Evolutionary conservation across 2,113 vertebrate genomes (phyloP).

Genomic region (human): GRCh38 chr1:118385001-118385500

Average conservation of each 20-base stretch:
- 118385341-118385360: neutral
- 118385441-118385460: neutral
- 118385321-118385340: neutral
- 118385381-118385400: neutral
- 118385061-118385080: neutral
- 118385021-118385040: slow-evolving; percentile 25
- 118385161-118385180: neutral
- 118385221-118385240: neutral
- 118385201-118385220: neutral
- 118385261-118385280: neutral
- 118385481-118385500: neutral
- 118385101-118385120: neutral
- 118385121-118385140: neutral
- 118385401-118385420: slow-evolving; percentile 4
- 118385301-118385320: neutral
- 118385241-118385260: neutral
- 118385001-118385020: neutral
- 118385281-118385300: neutral
- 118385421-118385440: neutral
- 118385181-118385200: neutral
- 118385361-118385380: neutral
- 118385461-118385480: neutral
- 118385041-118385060: slow-evolving; percentile 15
- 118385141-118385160: neutral
- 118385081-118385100: neutral